Base-by-base conservation (phyloP, 2,888 invertebrate genomes). In the Hydrotaea cyrtoneurina region DNA sequence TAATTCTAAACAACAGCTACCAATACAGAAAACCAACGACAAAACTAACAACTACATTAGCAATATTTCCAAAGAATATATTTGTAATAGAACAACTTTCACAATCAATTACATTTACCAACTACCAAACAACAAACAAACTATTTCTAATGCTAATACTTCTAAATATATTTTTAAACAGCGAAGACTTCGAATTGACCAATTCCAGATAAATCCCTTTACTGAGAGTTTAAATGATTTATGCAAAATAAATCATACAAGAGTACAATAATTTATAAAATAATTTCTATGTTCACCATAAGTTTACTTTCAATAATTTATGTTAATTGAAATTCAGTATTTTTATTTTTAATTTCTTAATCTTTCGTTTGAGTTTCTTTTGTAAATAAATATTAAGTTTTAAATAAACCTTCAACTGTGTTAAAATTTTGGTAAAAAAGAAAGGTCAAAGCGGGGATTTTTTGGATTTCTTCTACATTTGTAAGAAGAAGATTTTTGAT, bases 321-420 rank as follows among this genome's bases (percentile, higher is more conserved):
- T 69, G 31, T 62, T 53, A 17, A 53, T n/a, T n/a, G 17, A 13
- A 17, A 19, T 17, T 17, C 13, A 53, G 7, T 7, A 53, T 19
- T 17, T 53, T 46, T 11, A 53, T 53, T 19, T 53, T 21, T 10
- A 19, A 55, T n/a, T 39, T 31, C n/a, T n/a, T n/a, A n/a, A n/a
- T 39, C 10, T 31, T 64, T 39, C 17, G 36, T 36, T 72, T 75
- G 75, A 74, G 50, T 80, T 74, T n/a, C n/a, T 74, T 80, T 76
- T 84, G 57, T 78, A 78, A 81, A 75, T 81, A 75, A 59, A 78
- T 75, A 8, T 36, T 72, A 64, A 75, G 59, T 83, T 80, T 78
- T 46, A 80, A 77, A 43, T 59, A 55, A 62, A 82, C 36, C 7
- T 21, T 11, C 4, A 21, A 55, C 46, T 46, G 46, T 15, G n/a